Evolutionary conservation across 2,797 vertebrate genomes (phyloP), one percentile per base, ranked within the genome.

Genomic region (Tauraco hartlaubi): DNA sequence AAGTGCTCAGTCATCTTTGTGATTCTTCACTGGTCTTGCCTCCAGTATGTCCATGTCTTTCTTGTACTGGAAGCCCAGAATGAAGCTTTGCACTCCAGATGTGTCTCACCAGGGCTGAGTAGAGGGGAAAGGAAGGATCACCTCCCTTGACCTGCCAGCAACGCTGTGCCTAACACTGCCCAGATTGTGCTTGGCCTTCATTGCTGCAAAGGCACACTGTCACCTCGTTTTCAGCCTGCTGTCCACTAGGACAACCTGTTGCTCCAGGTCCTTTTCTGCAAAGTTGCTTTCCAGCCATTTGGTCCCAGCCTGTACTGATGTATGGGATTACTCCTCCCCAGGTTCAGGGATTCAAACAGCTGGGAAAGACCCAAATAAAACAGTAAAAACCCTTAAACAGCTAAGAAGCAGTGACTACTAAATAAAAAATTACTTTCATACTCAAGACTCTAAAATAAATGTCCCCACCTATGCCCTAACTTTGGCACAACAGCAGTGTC

Each of bases 121-220:
- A 77, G 37, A 76, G 13, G 11, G 28, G 15, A 56, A 43, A 44
- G 37, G 28, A 46, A 77, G 39, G 6, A 66, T 8, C 20, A 78
- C 23, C 17, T 59, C 73, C 56, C 44, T 33, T 58, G 16, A 46
- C 44, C 20, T 39, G 20, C 12, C 21, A 51, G 44, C 51, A 71
- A 19, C 0, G 0, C 12, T 44, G 29, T 84, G 29, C 26, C n/a
- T 55, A 62, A 55, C 8, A 22, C 39, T 3, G 1, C 29, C 23
- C 56, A 71, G 31, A 52, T 46, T 6, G 5, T 1, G 1, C 18
- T 5, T 25, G 18, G 25, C 25, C 16, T 18, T 28, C 55, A 58
- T 39, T 82, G 15, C 25, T 58, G 22, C 25, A 64, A 69, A 71
- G 37, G 33, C 51, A 59, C 10, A 11, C 5, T 26, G 6, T 5